A percentile compares a stretch with the other conserved stretches of the same genome.
These are phyloP conservation scores for Drosophila affinis DNA, from an alignment of 2,888 invertebrate genomes.

Conservation along the genomic window DNA sequence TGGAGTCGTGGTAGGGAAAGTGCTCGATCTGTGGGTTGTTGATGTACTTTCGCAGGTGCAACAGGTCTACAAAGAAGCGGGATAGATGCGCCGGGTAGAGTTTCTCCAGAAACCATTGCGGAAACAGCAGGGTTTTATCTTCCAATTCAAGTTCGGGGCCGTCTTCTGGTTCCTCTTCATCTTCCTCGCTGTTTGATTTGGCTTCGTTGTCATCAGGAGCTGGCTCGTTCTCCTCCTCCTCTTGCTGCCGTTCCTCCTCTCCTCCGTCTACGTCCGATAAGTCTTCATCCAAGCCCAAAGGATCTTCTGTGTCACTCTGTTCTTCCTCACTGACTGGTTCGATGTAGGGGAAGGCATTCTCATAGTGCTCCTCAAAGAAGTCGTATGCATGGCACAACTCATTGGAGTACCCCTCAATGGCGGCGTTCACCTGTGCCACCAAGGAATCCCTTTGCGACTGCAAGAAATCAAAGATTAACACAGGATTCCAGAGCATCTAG, in stretches of 20 bases:
- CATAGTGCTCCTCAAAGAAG: constrained; percentile 84
- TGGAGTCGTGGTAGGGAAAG: constrained; percentile 86
- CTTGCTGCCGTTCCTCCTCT: constrained; percentile 27
- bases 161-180: constrained; percentile 36
- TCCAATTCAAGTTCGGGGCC: constrained; percentile 31
- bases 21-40: constrained; percentile 90
- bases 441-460: constrained; percentile 85
- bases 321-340: constrained; percentile 44
- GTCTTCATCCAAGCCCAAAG: not conserved
- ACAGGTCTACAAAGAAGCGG: constrained; percentile 88
- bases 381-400: constrained; percentile 86
- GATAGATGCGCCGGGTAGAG: constrained; percentile 87
- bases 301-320: constrained; percentile 41
- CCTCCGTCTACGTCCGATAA: constrained; percentile 25
- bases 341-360: constrained; percentile 40
- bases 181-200: constrained; percentile 12
- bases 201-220: not conserved
- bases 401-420: constrained; percentile 87
- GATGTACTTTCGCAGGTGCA: constrained; percentile 87
- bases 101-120: constrained; percentile 88
- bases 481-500: not conserved
- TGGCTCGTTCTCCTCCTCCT: constrained; percentile 17
- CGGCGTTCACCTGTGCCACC: constrained; percentile 86
- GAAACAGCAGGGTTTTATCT: constrained; percentile 81
- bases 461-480: constrained; percentile 5